These are phyloP conservation scores for Dasypolia templi DNA, from an alignment of 2,888 invertebrate genomes.

Conservation along the genomic window DNA sequence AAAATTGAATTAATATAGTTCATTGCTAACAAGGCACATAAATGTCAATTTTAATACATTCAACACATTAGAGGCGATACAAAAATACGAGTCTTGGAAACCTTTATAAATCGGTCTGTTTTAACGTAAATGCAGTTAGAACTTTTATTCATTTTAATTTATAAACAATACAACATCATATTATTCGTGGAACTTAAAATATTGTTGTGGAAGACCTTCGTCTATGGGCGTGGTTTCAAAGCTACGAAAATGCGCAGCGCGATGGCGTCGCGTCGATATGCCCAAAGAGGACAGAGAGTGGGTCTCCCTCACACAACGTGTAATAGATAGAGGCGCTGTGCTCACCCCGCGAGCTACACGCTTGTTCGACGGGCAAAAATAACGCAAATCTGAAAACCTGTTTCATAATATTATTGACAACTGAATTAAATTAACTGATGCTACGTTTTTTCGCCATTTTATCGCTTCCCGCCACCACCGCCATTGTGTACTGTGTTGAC, in stretches of 20 bases:
- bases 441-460: neutral
- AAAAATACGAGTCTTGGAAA: too few species aligned
- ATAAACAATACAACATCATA: neutral
- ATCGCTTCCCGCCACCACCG: neutral
- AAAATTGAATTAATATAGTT: too few species aligned
- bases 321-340: constrained; percentile 39
- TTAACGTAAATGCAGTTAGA: too few species aligned
- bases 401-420: neutral
- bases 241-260: constrained; percentile 20
- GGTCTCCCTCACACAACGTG: constrained; percentile 35
- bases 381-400: neutral
- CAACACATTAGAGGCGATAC: too few species aligned
- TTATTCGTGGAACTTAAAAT: neutral
- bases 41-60: too few species aligned
- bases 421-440: neutral
- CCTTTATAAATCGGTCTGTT: too few species aligned
- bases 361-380: constrained; percentile 9
- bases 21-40: too few species aligned
- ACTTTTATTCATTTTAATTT: too few species aligned
- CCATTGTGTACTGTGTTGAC: neutral
- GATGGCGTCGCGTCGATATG: constrained; percentile 54
- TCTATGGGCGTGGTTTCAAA: constrained; percentile 27
- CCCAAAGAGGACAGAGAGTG: constrained; percentile 38
- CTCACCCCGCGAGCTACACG: constrained; percentile 5
- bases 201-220: neutral